Conservation (phyloP, 2,113 vertebrate species). For the Panthera uncia region DNA sequence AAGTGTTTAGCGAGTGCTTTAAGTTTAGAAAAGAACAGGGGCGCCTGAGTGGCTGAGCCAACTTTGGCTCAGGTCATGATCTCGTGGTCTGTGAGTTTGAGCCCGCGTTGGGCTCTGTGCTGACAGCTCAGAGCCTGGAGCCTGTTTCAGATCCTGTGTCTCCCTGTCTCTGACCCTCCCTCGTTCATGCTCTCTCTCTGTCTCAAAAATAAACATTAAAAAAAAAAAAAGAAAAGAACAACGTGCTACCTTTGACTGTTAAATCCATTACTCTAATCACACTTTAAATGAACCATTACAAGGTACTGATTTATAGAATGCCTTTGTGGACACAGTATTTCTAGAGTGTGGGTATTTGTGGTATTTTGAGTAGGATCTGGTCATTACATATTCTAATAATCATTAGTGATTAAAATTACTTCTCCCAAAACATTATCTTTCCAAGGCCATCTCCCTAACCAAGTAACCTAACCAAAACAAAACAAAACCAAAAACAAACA, state of each 20-base stretch:
- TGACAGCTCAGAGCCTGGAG: too few species aligned
- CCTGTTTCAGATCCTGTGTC: too few species aligned
- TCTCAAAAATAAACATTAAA: too few species aligned
- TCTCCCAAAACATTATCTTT: constrained; percentile 46
- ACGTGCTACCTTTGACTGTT: constrained; percentile 76
- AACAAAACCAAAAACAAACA: constrained; percentile 68
- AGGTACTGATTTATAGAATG: constrained; percentile 23
- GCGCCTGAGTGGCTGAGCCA: too few species aligned
- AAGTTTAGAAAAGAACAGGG: constrained; percentile 77
- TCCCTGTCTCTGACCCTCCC: too few species aligned
- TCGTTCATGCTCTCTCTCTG: too few species aligned
- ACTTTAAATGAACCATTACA: constrained; percentile 55
- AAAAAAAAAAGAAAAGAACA: constrained; percentile 84
- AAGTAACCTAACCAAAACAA: constrained; percentile 18
- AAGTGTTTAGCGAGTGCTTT: constrained; percentile 76
- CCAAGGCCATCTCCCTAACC: constrained; percentile 27
- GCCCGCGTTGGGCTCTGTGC: too few species aligned
- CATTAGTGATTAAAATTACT: constrained; percentile 56
- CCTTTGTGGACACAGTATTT: background rate
- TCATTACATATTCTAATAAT: constrained; percentile 45
- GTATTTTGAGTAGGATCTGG: constrained; percentile 42
- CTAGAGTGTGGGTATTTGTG: background rate
- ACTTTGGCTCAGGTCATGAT: too few species aligned
- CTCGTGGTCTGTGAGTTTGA: too few species aligned
- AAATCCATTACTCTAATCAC: constrained; percentile 73